phyloP scores from a whole-genome alignment of 2,888 invertebrate genomes.

The Leptinotarsa juncta region DNA sequence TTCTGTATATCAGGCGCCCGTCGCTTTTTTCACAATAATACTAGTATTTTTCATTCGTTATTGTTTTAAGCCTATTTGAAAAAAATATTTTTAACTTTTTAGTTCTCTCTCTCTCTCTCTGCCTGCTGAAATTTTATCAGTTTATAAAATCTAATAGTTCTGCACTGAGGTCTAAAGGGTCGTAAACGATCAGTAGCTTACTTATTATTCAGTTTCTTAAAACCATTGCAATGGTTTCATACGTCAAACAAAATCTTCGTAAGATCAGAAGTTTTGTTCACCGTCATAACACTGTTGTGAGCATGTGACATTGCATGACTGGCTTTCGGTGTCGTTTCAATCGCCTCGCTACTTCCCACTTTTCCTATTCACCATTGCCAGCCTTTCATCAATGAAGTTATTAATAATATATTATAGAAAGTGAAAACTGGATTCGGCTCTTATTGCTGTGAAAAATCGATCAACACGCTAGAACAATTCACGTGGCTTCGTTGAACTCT shows the following conservation, averaged over 20 bases:
- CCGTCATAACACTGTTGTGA: background rate
- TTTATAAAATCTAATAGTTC: too few relatives aligned
- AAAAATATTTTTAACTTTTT: too few relatives aligned
- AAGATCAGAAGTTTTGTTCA: background rate
- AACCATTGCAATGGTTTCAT: background rate
- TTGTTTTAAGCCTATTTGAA: too few relatives aligned
- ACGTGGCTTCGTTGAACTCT: background rate
- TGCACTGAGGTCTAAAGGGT: too few relatives aligned
- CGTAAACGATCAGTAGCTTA: too few relatives aligned
- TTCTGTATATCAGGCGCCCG: too few relatives aligned
- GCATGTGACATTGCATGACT: conserved; percentile 14
- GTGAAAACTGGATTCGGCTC: conserved; percentile 1
- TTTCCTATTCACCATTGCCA: background rate
- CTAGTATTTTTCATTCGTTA: too few relatives aligned
- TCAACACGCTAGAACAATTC: conserved; percentile 5
- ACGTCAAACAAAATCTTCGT: too few relatives aligned
- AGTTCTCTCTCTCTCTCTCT: too few relatives aligned
- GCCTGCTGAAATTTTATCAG: too few relatives aligned
- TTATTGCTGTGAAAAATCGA: conserved; percentile 5
- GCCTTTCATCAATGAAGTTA: conserved; percentile 9
- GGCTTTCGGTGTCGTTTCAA: background rate
- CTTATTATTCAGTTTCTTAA: too few relatives aligned
- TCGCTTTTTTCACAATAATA: too few relatives aligned
- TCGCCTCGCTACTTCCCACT: background rate
- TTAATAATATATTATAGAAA: conserved; percentile 10